Conservation (phyloP, 2,113 vertebrate genomes). For the Ploceus nigricollis region DNA sequence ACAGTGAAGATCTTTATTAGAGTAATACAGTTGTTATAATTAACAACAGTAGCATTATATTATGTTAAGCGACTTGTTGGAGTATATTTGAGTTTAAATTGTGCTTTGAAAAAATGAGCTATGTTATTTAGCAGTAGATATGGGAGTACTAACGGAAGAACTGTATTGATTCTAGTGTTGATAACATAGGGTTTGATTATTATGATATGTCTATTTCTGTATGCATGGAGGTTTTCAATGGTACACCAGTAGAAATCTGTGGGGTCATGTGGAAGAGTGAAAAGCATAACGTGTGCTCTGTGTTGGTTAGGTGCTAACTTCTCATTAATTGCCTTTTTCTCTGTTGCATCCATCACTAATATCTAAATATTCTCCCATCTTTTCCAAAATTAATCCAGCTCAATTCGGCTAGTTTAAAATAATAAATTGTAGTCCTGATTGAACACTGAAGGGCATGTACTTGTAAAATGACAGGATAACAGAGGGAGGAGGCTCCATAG, state of each 20-base stretch:
- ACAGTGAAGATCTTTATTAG: not conserved
- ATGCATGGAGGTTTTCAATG: not conserved
- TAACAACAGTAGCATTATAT: not conserved
- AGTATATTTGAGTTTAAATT: not conserved
- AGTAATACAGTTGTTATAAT: not conserved
- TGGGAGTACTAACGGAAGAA: rapidly evolving
- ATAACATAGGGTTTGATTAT: not conserved
- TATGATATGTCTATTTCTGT: not conserved
- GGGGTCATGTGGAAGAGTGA: not conserved
- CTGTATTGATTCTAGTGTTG: not conserved
- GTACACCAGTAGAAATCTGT: not conserved
- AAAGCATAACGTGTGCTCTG: not conserved
- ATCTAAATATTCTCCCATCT: not conserved
- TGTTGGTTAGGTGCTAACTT: not conserved
- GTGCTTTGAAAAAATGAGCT: not conserved
- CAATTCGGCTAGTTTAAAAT: not conserved
- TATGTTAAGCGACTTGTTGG: not conserved
- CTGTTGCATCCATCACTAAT: not conserved
- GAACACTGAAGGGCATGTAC: not conserved
- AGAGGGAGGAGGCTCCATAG: not conserved
- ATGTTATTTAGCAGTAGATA: not conserved
- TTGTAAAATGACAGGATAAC: not conserved
- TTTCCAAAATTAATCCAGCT: not conserved
- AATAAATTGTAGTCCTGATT: not conserved
- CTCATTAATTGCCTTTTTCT: not conserved